Evolutionary conservation across 30 jellyfish, hydroid and myxozoan genomes (phyloP).

Genomic region (Rhopilema esculentum): DNA sequence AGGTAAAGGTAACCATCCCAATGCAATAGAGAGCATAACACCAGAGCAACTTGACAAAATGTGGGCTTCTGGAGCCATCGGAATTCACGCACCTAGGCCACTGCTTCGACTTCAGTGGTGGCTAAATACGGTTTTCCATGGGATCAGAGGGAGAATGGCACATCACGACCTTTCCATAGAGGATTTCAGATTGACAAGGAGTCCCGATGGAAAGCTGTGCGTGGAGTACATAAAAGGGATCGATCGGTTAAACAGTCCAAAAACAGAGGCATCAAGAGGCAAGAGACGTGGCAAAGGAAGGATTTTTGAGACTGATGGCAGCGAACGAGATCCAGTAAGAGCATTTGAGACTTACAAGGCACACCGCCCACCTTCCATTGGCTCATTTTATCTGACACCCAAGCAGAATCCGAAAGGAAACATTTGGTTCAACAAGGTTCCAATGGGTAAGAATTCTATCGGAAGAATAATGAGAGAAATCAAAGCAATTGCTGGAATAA

Average conservation of each 20-base stretch:
- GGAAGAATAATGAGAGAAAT: constrained; percentile 98
- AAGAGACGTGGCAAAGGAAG: constrained; percentile 90
- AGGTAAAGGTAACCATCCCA: constrained; percentile 98
- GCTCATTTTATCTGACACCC: constrained; percentile 97
- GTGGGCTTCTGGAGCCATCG: constrained; percentile 99
- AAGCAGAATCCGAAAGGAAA: constrained; percentile 93
- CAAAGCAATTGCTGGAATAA: constrained; percentile 91
- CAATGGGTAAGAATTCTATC: constrained; percentile 99
- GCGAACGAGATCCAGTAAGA: constrained; percentile 95
- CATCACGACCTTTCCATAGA: constrained; percentile 93
- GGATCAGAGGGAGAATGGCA: constrained; percentile 98
- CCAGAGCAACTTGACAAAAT: constrained; percentile 95
- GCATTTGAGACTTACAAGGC: constrained; percentile 93
- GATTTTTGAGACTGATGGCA: constrained; percentile 93
- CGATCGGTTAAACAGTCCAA: constrained; percentile 47
- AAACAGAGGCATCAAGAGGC: constrained; percentile 72
- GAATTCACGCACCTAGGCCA: constrained; percentile 99
- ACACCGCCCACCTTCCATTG: constrained; percentile 94
- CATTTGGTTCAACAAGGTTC: constrained; percentile 97
- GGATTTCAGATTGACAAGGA: constrained; percentile 84
- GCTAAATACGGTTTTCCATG: constrained; percentile 94
- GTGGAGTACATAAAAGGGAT: constrained; percentile 82
- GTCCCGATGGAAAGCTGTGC: constrained; percentile 90
- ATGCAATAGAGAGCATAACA: constrained; percentile 96
- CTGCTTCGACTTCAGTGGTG: constrained; percentile 95